Base-by-base conservation (phyloP, 2,113 vertebrate species). In the Anoura caudifer region DNA sequence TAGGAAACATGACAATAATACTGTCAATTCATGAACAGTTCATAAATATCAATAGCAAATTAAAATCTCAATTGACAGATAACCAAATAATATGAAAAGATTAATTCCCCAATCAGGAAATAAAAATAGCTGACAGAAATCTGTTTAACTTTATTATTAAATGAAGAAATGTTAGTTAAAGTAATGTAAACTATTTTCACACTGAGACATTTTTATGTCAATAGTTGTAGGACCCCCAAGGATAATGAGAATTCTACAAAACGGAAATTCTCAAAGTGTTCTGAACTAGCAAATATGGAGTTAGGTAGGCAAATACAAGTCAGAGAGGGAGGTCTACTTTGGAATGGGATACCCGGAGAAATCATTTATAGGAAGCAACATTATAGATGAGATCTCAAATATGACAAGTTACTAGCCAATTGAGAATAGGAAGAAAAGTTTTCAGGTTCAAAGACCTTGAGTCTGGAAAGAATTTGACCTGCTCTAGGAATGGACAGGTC, bases 11-110 rank as follows among this genome's bases (percentile, higher is more conserved):
- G 31, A 85, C 26, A 54, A 76, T 54, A 70, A 67, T 82, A 67
- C 26, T 80, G 11, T 73, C 17, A 67, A 33, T 41, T 47, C 45
- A 80, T 56, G 41, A 90, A 96, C 36, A 70, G 20, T 38, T 86
- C 28, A 93, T 67, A 87, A 91, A 83, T 86, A 45, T 54, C 70
- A 77, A 77, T 70, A 59, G 73, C 83, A 77, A 83, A 77, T 47
- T 9, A 56, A 96, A 97, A 88, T 89, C 24, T 20, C 61, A 94
- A 26, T 33, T 76, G 72, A 86, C 14, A 79, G 38, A 83, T 93
- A 56, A 93, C 33, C 47, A 92, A 70, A 56, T 61, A 56, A 50
- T 10, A 50, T 28, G 7, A 81, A 38, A 28, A 50, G 31, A 79
- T 83, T 91, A 89, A 85, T 83, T 82, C 16, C 8, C 4, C 38